Evolutionary conservation across 2,888 invertebrate species (phyloP).

Genomic region (Tetranychus piercei): DNA sequence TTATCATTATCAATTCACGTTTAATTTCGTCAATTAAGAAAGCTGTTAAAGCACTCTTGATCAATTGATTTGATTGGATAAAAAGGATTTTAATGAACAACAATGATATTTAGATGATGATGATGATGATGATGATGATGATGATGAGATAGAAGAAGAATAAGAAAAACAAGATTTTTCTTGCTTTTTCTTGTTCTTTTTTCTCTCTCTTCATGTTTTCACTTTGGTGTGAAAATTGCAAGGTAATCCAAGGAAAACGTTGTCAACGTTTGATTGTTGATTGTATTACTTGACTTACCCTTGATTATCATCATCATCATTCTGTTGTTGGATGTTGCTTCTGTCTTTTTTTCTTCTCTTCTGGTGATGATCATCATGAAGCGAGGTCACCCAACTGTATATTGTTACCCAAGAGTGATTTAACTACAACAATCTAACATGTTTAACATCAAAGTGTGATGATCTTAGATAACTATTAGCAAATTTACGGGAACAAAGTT

Average conservation of each 20-base stretch:
- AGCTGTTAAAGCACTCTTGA: too few relatives aligned
- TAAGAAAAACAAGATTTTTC: not conserved
- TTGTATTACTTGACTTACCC: conserved; percentile 1
- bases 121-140: not conserved
- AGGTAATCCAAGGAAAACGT: not conserved
- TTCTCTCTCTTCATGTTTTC: not conserved
- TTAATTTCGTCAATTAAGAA: too few relatives aligned
- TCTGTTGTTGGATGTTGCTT: too few relatives aligned
- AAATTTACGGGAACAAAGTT: too few relatives aligned
- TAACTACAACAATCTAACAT: not conserved
- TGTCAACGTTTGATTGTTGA: not conserved
- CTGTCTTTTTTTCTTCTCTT: not conserved
- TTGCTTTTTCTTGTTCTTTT: not conserved
- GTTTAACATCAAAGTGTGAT: not conserved
- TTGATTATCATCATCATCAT: not conserved
- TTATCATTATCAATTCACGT: too few relatives aligned
- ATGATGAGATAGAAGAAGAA: not conserved
- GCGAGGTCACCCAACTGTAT: conserved; percentile 1
- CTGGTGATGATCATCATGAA: not conserved
- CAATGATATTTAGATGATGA: not conserved
- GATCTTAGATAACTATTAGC: not conserved
- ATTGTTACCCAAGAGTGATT: not conserved
- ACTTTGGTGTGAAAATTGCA: conserved; percentile 1
- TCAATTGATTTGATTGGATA: too few relatives aligned
- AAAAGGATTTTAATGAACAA: too few relatives aligned